phyloP scores from a whole-genome alignment of 2,797 vertebrate species.

The Pterois miles region DNA sequence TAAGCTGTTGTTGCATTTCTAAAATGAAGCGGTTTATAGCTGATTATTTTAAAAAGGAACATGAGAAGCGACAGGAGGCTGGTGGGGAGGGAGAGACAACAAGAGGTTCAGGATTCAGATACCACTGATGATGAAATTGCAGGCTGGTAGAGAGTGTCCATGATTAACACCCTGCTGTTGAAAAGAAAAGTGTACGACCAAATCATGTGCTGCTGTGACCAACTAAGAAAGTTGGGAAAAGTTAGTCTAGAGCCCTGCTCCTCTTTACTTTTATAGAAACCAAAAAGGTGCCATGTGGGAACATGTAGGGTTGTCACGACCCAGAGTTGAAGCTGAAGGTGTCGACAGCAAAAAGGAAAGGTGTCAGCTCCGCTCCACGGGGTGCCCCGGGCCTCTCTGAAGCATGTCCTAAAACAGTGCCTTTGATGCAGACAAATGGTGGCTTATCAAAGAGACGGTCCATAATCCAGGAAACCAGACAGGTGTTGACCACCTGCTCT shows the following conservation, averaged over 20 bases:
- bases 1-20: not conserved
- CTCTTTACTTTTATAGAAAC: slow-evolving; percentile 10
- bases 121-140: no score
- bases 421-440: slow-evolving; percentile 55
- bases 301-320: slow-evolving; percentile 24
- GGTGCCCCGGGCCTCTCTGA: slow-evolving; percentile 38
- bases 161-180: no score
- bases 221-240: not conserved
- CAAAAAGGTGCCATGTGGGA: slow-evolving; percentile 15
- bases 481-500: slow-evolving; percentile 54
- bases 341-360: slow-evolving; percentile 28
- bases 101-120: not conserved
- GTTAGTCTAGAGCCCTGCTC: not conserved
- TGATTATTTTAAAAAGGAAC: not conserved
- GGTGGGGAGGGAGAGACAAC: not conserved
- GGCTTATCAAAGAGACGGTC: slow-evolving; percentile 53
- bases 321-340: slow-evolving; percentile 32
- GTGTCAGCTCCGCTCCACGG: slow-evolving; percentile 19
- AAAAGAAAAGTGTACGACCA: no score
- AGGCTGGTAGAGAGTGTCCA: no score
- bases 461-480: slow-evolving; percentile 44
- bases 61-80: not conserved
- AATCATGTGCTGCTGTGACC: not conserved
- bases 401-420: slow-evolving; percentile 32
- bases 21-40: not conserved